Percentiles rank a stretch among this genome's conserved stretches.
Evolutionary conservation across 2,797 vertebrate genomes (phyloP).

Genomic region (Valencia hispanica): DNA sequence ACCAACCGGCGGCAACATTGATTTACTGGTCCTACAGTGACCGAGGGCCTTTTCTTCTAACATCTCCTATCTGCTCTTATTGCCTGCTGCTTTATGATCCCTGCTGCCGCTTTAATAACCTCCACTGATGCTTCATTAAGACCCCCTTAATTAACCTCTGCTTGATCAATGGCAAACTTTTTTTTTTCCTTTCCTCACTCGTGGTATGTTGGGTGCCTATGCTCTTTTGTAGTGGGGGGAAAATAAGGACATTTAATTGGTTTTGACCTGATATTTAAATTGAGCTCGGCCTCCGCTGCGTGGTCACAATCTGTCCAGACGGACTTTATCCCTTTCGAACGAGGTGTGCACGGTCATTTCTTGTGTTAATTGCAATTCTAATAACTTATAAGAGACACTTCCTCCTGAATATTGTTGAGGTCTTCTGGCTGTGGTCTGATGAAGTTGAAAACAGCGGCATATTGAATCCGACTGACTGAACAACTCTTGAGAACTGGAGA

Average conservation of each 20-base stretch:
- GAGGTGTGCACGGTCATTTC: slow-evolving; percentile 30
- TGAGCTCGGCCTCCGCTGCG: slow-evolving; percentile 20
- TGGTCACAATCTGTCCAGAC: slow-evolving; percentile 19
- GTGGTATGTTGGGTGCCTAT: slow-evolving; percentile 37
- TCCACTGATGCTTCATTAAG: slow-evolving; percentile 62
- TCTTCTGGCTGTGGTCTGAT: slow-evolving; percentile 16
- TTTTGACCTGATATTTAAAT: slow-evolving; percentile 35
- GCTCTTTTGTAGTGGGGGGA: slow-evolving; percentile 8
- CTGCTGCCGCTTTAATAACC: slow-evolving; percentile 56
- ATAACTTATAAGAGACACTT: slow-evolving; percentile 36
- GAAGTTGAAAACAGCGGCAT: slow-evolving; percentile 25
- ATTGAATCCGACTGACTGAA: slow-evolving; percentile 29
- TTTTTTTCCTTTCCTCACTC: slow-evolving; percentile 23
- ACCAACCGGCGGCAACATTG: slow-evolving; percentile 68
- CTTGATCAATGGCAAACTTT: slow-evolving; percentile 60
- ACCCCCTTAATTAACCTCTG: slow-evolving; percentile 62
- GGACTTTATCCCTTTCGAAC: slow-evolving; percentile 13
- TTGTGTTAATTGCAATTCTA: slow-evolving; percentile 42
- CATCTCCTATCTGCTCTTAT: slow-evolving; percentile 43
- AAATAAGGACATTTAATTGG: slow-evolving; percentile 37
- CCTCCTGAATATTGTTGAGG: slow-evolving; percentile 15
- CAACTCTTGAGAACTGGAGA: slow-evolving; percentile 44
- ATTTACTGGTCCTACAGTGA: slow-evolving; percentile 64
- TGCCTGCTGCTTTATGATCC: slow-evolving; percentile 64
- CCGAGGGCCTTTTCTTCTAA: slow-evolving; percentile 54